These are phyloP conservation scores for Gymnocheta viridis DNA, from an alignment of 2,888 invertebrate species.

Conservation along the genomic window DNA sequence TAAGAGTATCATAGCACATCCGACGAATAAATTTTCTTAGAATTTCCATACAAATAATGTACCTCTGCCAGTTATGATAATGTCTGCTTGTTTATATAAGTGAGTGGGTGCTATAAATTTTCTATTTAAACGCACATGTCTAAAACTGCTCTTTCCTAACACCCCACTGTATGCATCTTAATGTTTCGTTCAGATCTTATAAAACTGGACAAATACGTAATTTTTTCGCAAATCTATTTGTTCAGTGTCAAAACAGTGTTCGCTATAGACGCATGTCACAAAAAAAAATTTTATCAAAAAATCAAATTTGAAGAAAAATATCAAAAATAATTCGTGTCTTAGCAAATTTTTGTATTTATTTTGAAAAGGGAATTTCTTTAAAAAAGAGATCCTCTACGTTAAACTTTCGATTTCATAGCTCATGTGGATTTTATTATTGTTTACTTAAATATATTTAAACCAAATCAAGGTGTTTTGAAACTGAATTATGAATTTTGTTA, in stretches of 20 bases:
- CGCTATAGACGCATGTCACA: conserved; percentile 32
- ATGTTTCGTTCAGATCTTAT: conserved; percentile 24
- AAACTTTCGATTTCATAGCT: conserved; percentile 2
- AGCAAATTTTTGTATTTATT: background rate
- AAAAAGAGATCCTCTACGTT: background rate
- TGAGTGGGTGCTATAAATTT: background rate
- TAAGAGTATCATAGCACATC: background rate
- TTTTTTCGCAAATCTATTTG: conserved; percentile 45
- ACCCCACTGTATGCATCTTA: conserved; percentile 5
- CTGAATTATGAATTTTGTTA: background rate
- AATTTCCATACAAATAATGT: conserved; percentile 4
- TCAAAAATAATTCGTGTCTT: background rate
- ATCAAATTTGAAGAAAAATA: background rate
- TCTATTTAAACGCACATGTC: background rate
- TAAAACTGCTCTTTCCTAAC: conserved; percentile 33
- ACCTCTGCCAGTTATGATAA: background rate
- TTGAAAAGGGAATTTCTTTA: too few relatives aligned
- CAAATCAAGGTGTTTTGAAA: background rate
- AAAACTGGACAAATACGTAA: conserved; percentile 57
- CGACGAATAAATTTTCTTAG: conserved; percentile 1
- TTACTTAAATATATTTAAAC: background rate
- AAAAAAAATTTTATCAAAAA: background rate
- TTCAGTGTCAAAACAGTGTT: conserved; percentile 56
- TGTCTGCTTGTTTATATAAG: background rate
- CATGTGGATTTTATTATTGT: conserved; percentile 18